Conservation (phyloP, 2,888 invertebrate genomes). For the Zootermopsis nevadensis region DNA sequence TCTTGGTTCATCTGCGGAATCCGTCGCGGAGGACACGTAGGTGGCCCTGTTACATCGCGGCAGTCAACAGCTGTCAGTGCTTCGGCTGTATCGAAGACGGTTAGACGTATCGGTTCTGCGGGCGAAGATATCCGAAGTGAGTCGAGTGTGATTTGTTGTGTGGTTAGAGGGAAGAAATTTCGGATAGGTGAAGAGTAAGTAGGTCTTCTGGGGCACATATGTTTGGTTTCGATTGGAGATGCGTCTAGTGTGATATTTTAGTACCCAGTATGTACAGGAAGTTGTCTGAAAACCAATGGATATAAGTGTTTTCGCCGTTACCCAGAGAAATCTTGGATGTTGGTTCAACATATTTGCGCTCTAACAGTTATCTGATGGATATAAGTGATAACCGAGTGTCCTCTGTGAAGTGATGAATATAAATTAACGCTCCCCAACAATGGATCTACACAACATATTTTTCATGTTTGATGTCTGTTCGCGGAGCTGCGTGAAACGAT, state of each 20-base stretch:
- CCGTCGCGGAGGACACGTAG: too few relatives aligned
- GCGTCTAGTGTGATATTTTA: too few relatives aligned
- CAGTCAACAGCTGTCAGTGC: conserved; percentile 22
- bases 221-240: too few relatives aligned
- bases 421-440: not conserved
- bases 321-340: not conserved
- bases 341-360: not conserved
- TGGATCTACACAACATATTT: not conserved
- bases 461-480: conserved; percentile 13
- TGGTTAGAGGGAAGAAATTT: not conserved
- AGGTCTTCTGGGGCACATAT: not conserved
- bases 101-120: conserved; percentile 34
- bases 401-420: not conserved
- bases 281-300: not conserved
- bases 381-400: not conserved
- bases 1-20: not conserved
- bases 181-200: not conserved
- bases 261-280: not conserved
- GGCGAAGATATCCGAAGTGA: conserved; percentile 32
- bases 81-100: conserved; percentile 36
- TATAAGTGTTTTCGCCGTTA: not conserved
- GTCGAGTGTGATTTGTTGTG: conserved; percentile 12
- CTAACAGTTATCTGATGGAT: not conserved
- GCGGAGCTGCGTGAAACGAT: conserved; percentile 20
- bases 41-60: too few relatives aligned